Evolutionary conservation across 2,888 invertebrate genomes (phyloP).

Genomic region (Lepidocyrtinus sp.): DNA sequence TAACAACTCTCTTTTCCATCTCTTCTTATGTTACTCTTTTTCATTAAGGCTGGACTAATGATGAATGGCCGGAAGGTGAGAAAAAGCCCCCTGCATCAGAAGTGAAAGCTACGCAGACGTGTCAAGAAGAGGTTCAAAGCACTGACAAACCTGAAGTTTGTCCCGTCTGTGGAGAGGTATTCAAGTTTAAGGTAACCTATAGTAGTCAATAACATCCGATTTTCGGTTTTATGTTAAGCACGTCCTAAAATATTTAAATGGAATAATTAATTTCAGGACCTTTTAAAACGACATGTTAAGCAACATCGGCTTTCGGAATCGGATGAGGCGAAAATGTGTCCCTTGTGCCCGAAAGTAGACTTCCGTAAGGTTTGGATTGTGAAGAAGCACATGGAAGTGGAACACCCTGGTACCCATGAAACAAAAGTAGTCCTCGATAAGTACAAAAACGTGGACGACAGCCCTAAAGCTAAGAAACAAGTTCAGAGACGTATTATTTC

Average conservation of each 20-base stretch:
- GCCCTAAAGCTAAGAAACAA: conserved; percentile 4
- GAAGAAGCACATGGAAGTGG: conserved; percentile 46
- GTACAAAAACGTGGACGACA: conserved; percentile 38
- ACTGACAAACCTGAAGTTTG: conserved; percentile 37
- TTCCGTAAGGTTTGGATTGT: conserved; percentile 49
- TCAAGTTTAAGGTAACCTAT: conserved; percentile 39
- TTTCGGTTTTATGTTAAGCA: neutral
- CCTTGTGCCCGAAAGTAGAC: conserved; percentile 28
- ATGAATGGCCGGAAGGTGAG: too few species aligned
- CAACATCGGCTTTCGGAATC: conserved; percentile 31
- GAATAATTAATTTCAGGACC: conserved; percentile 35
- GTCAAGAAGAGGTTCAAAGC: conserved; percentile 36
- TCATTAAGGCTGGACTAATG: too few species aligned
- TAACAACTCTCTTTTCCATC: too few species aligned
- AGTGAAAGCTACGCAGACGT: too few species aligned
- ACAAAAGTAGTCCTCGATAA: conserved; percentile 20
- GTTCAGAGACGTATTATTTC: too few species aligned
- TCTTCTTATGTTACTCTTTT: too few species aligned
- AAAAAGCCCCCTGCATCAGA: too few species aligned
- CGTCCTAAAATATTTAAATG: too few species aligned
- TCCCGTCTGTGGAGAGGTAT: conserved; percentile 40
- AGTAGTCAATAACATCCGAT: too few species aligned
- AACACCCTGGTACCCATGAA: conserved; percentile 26
- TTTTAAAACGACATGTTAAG: conserved; percentile 29
- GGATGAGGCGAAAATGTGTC: conserved; percentile 46